Percentiles rank a stretch among this genome's conserved stretches.
These are phyloP conservation scores for Athetis lepigone DNA, from an alignment of 2,888 invertebrate species.

Conservation along the genomic window DNA sequence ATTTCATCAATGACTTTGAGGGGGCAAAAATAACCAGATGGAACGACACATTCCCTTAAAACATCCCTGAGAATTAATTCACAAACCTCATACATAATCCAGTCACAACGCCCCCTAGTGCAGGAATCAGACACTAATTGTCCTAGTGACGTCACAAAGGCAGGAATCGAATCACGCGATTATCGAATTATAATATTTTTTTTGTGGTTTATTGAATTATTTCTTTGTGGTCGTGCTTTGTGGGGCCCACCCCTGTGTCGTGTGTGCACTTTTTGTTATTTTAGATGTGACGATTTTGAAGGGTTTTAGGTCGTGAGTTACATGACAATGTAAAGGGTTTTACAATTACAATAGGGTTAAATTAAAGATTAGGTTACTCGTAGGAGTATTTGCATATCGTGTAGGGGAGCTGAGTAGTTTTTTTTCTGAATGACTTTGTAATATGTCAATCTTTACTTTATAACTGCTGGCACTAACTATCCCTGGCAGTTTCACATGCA, in stretches of 20 bases:
- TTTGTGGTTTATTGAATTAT: constrained; percentile 63
- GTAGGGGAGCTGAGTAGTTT: neutral
- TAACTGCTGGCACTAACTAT: too few species aligned
- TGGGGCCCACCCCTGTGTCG: constrained; percentile 57
- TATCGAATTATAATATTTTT: constrained; percentile 80
- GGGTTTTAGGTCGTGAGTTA: constrained; percentile 9
- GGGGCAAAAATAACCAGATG: constrained; percentile 31
- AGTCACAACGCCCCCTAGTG: constrained; percentile 68
- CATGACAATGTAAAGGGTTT: constrained; percentile 22
- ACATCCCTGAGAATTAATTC: constrained; percentile 54
- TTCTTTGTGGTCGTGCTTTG: constrained; percentile 72
- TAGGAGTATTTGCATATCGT: neutral
- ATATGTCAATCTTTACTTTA: too few species aligned
- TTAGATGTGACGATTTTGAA: constrained; percentile 49
- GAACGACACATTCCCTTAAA: constrained; percentile 46
- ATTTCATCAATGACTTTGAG: constrained; percentile 11
- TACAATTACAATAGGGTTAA: constrained; percentile 21
- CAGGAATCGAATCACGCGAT: constrained; percentile 79
- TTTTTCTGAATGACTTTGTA: too few species aligned
- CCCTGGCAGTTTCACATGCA: too few species aligned
- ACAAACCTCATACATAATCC: constrained; percentile 65
- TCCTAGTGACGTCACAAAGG: constrained; percentile 79
- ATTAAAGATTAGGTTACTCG: constrained; percentile 9
- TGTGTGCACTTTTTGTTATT: constrained; percentile 45
- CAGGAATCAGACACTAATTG: constrained; percentile 74